Base-by-base conservation (phyloP, 2,888 invertebrate genomes). In the Stegophylla sp. region DNA sequence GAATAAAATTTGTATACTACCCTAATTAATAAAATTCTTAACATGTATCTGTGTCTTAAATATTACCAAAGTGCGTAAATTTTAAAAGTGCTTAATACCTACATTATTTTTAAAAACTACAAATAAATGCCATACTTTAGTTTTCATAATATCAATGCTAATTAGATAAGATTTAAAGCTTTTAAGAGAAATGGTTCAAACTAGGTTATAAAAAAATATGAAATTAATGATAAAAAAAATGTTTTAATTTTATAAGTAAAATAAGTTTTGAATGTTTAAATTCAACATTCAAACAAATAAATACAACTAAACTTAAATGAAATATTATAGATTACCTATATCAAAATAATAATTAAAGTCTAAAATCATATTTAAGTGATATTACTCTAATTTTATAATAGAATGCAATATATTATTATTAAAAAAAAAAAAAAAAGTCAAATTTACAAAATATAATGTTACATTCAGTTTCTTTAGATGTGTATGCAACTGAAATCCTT, bases 291-390 rank as follows among this genome's bases (percentile, higher is more conserved):
- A 53, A 53, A 71, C 53, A 20, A 53, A 71, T 26, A 71, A 34
- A 51, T 69, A 71, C 28, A 71, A 56, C 71, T 4, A 56, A 71
- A 71, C 34, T 23, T 71, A 41, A 71, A 41, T 56, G 41, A 34
- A 53, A 53, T 15, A 56, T 51, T 13, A 45, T 10, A 13, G 13
- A 34, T 10, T 66, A 23, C 26, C 51, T 0, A n/a, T 34, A 34
- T 71, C 17, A 26, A 28, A 69, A n/a, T n/a, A 10, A 51, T 28
- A 28, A 67, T 1, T 23, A 41, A 43, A 1, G 41, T 20, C 34
- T 34, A 7, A 34, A 5, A 5, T 7, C 7, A 34, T 34, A 34
- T 34, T n/a, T n/a, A n/a, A 7, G 7, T 34, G 34, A 34, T 34
- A 34, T 34, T 5, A 3, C 34, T 34, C n/a, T n/a, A n/a, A n/a